phyloP scores from a whole-genome alignment of 2,888 invertebrate species.

The Morpho helenor region DNA sequence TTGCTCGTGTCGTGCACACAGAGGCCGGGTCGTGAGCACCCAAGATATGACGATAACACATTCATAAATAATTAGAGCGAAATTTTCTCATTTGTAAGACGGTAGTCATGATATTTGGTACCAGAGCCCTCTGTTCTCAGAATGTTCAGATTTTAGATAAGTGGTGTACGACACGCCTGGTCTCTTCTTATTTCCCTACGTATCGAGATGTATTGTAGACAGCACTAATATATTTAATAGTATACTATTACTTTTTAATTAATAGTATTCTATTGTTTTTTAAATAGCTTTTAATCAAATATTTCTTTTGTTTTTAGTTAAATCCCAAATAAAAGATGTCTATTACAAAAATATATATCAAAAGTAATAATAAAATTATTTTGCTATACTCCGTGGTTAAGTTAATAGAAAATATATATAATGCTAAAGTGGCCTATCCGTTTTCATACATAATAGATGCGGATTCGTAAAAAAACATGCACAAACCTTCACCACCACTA shows the following conservation, averaged over 20 bases:
- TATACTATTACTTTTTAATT: constrained; percentile 2
- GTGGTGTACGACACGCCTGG: constrained; percentile 67
- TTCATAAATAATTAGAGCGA: constrained; percentile 80
- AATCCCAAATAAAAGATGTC: not conserved
- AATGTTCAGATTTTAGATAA: constrained; percentile 71
- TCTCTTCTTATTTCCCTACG: constrained; percentile 57
- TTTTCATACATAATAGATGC: too few relatives aligned
- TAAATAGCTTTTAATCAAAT: not conserved
- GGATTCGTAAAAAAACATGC: too few relatives aligned
- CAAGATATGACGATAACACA: constrained; percentile 78
- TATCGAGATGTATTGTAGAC: constrained; percentile 29
- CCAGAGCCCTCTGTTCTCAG: constrained; percentile 69
- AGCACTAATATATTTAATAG: constrained; percentile 16
- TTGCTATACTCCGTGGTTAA: too few relatives aligned
- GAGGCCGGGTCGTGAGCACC: constrained; percentile 75
- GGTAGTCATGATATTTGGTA: constrained; percentile 78
- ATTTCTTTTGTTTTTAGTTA: not conserved
- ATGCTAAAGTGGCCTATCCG: too few relatives aligned
- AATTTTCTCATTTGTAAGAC: constrained; percentile 80
- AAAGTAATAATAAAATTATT: too few relatives aligned
- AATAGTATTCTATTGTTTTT: constrained; percentile 1
- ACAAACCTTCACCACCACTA: too few relatives aligned
- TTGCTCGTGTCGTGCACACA: constrained; percentile 77
- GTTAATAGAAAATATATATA: too few relatives aligned
- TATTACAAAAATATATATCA: not conserved